Evolutionary conservation across 1,140 invertebrate genomes (phyloP).

Genomic region (Oedothorax gibbosus): DNA sequence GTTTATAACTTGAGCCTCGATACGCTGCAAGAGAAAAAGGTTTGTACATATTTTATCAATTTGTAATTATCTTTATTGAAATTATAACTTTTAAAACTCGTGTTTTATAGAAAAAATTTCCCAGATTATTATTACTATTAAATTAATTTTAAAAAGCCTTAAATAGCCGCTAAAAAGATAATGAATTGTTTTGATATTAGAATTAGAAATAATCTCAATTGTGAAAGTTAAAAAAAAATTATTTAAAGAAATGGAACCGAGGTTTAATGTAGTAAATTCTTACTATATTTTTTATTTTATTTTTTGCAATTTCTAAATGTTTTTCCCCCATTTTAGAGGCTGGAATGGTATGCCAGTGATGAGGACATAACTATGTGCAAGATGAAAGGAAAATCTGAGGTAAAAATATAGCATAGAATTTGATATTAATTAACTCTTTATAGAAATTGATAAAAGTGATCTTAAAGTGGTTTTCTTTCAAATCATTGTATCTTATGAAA

Average conservation of each 20-base stretch:
- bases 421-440: too few relatives aligned
- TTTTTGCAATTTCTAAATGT: constrained; percentile 14
- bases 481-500: too few relatives aligned
- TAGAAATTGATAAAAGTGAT: too few relatives aligned
- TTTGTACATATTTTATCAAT: constrained; percentile 66
- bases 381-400: constrained; percentile 87
- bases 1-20: constrained; percentile 84
- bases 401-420: constrained; percentile 63
- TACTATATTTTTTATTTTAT: constrained; percentile 7
- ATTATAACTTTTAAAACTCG: not conserved
- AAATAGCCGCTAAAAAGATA: too few relatives aligned
- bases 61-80: not conserved
- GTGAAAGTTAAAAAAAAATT: too few relatives aligned
- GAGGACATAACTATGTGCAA: constrained; percentile 86
- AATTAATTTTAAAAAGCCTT: too few relatives aligned
- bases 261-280: not conserved
- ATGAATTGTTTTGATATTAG: too few relatives aligned
- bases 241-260: too few relatives aligned
- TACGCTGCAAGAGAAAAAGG: constrained; percentile 74
- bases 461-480: too few relatives aligned
- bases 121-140: too few relatives aligned
- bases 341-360: constrained; percentile 86
- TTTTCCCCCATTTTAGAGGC: constrained; percentile 74
- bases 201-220: not conserved
- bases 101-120: too few relatives aligned